Evolutionary conservation across 2,888 invertebrate species (phyloP), one percentile per base, ranked within the genome.

Genomic region (Labia minor): DNA sequence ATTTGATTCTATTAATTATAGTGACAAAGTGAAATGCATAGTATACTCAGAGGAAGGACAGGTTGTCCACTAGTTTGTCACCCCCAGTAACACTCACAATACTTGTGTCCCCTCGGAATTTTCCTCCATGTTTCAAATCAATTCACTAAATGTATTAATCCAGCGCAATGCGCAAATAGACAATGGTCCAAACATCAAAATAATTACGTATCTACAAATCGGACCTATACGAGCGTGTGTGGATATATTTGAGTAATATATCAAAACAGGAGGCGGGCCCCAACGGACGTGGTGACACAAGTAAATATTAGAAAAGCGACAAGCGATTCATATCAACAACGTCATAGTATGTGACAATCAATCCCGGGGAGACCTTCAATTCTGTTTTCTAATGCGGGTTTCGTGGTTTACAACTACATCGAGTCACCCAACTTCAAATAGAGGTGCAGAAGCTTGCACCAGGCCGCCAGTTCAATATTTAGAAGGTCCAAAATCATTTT

Each of bases 51-150:
- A 49, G 49, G 49, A 49, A 49, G 49, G 49, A 49, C 49, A 49
- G 14, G 6, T 14, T 49, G 49, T 49, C 49, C n/a, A 49, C 49
- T 16, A 49, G 49, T n/a, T 49, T n/a, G 49, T 49, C 49, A 49
- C 16, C 49, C 26, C n/a, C 49, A 10, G 16, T 14, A 49, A 49
- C n/a, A 49, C 14, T 49, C 49, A 49, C 49, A 49, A 49, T 49
- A 49, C 49, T 49, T n/a, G 14, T n/a, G 49, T 49, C 49, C 49
- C 49, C 49, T 49, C 49, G 49, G 49, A 49, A 49, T 49, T 49
- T 49, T 49, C 49, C 49, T 49, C 49, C 49, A 49, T 49, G 49
- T 49, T n/a, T 49, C 49, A 49, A 49, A 49, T 49, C 49, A 49
- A 49, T 49, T 49, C 49, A 49, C 49, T 49, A 49, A 49, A 49